A percentile compares a stretch with the other conserved stretches of the same genome.
These are phyloP conservation scores for Lydus trimaculatus DNA, from an alignment of 2,888 invertebrate species.

Conservation along the genomic window DNA sequence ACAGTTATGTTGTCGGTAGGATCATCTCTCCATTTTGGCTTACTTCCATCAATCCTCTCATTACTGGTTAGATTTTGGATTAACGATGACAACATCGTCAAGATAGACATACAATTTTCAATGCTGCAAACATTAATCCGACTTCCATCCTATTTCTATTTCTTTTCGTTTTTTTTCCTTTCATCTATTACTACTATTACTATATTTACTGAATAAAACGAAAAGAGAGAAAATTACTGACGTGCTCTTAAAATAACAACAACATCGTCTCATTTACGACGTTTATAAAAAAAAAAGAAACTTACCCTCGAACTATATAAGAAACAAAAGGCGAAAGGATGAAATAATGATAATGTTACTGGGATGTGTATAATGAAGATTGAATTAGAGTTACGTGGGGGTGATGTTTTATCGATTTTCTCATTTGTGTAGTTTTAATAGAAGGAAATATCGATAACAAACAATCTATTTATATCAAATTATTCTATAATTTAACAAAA, in stretches of 20 bases:
- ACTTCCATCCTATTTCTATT: background rate
- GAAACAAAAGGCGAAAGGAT: conserved; percentile 27
- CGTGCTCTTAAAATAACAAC: conserved; percentile 9
- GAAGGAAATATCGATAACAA: background rate
- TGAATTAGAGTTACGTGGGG: conserved; percentile 14
- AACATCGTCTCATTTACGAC: conserved; percentile 20
- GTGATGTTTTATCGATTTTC: background rate
- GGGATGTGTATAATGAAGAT: conserved; percentile 33
- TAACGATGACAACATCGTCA: conserved; percentile 5
- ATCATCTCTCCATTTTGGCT: conserved; percentile 18
- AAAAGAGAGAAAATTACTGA: conserved; percentile 17
- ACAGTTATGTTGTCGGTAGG: conserved; percentile 23
- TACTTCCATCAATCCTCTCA: conserved; percentile 31
- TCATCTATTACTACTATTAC: background rate
- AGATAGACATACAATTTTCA: background rate
- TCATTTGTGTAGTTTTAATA: background rate
- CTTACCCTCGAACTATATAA: conserved; percentile 21
- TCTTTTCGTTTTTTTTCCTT: background rate
- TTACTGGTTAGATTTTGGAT: conserved; percentile 18
- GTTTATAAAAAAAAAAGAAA: conserved; percentile 31
- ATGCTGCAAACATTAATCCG: background rate
- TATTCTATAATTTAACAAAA: background rate
- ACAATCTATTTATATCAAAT: background rate
- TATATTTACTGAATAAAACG: background rate
- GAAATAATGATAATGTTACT: conserved; percentile 29